Base-by-base conservation (phyloP, 2,888 invertebrate species). In the Chrysina gloriosa region DNA sequence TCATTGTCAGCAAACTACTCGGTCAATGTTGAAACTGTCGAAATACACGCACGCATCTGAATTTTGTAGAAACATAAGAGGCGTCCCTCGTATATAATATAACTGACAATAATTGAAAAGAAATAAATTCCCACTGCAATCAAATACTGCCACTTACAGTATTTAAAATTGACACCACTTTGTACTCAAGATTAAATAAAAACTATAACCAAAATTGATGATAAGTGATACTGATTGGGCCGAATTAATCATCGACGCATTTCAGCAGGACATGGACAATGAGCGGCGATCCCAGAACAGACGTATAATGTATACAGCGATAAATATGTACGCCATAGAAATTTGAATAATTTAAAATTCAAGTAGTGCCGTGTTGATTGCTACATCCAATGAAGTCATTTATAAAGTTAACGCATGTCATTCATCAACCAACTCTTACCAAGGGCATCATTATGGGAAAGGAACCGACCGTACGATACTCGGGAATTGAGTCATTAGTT, bases 331-430 rank as follows among this genome's bases (percentile, higher is more conserved):
- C 56, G 25, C 56, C 34, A 54, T 25, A 23, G 16, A 65, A 65
- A 65, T 65, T 54, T 56, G 54, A 65, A 56, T 56, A 65, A 65
- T 65, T 65, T 65, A 65, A 65, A 65, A 65, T 65, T 65, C 65
- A 50, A 52, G 42, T 47, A 48, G 50, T 50, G 19, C 65, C 16
- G 25, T 34, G 45, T 52, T 56, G 65, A 52, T 42, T 42, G 27
- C 65, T 36, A 54, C 42, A 39, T 39, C 65, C 45, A 45, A 52
- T 56, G 65, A 42, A 54, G 50, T 39, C 45, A 56, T 65, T 54
- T 65, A 65, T 42, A 65, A 65, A 56, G 42, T 29, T 36, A 45
- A 65, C 56, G 52, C 56, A 65, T 65, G 39, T 36, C 56, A 56
- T 56, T 39, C 56, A 56, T 56, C 65, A 63, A 45, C 29, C 14